Base-by-base conservation (phyloP, 2,888 invertebrate species). In the Xanthorhoe designata region DNA sequence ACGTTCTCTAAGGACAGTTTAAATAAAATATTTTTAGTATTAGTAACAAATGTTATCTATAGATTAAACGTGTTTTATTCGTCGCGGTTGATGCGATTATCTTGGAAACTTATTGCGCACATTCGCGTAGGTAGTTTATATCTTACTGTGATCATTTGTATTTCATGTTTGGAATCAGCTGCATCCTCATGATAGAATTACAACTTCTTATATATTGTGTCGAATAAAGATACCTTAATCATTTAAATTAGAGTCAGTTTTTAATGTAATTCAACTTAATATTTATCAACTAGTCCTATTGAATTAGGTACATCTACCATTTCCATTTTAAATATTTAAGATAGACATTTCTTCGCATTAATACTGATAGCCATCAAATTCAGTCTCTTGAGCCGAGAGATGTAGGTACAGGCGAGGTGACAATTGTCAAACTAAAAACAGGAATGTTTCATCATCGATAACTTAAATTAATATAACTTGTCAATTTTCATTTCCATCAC, bases 91-190 rank as follows among this genome's bases (percentile, higher is more conserved):
- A 64, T 69, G 74, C 75, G 71, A 78, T 71, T 77, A 84, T 85
- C 82, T 86, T 84, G 78, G 79, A 82, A 88, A 87, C 83, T 84
- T 87, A 82, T 89, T 87, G 81, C 92, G 92, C 92, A 92, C 92
- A 92, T 87, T 90, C 88, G 91, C 91, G 89, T 91, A 92, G 88
- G 82, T 91, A 90, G 87, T 88, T 86, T 84, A 86, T 89, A 87
- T 88, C 86, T 86, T 91, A 90, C 89, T 92, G 90, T 91, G 91
- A 91, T 92, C 90, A 85, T 88, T 89, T 66, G 45, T 70, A 70
- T 60, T 62, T 57, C 66, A 64, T 66, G 49, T 62, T 64, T 65
- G 62, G 24, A 57, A 64, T 58, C 68, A 64, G 45, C 60, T 19
- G 38, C 63, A 64, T 57, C 32, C 29, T 35, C 49, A 62, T 59